phyloP scores from a whole-genome alignment of 92 coral and sea anemone species.

The Scolanthus callimorphus region DNA sequence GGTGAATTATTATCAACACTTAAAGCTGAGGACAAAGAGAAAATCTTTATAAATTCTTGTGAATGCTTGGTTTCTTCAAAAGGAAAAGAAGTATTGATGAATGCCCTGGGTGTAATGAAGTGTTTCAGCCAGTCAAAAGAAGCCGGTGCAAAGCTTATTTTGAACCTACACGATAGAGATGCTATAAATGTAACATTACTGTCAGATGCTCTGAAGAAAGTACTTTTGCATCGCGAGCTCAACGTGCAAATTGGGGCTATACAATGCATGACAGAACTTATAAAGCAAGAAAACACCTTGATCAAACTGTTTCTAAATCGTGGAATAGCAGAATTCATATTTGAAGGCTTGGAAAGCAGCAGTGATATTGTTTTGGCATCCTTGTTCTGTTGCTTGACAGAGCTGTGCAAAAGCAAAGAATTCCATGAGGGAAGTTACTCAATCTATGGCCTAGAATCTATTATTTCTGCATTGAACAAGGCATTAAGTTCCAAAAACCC shows the following conservation, averaged over 20 bases:
- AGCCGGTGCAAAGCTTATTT: neutral
- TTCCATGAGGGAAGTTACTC: conserved; percentile 76
- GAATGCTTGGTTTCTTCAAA: conserved; percentile 56
- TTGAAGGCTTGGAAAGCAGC: conserved; percentile 75
- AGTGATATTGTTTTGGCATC: conserved; percentile 73
- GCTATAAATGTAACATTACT: conserved; percentile 5
- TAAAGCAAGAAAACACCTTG: conserved; percentile 1
- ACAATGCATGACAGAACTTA: conserved; percentile 51
- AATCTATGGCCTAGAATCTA: conserved; percentile 80
- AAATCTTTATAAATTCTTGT: conserved; percentile 59
- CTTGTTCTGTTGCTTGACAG: conserved; percentile 67
- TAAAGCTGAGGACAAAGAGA: conserved; percentile 22
- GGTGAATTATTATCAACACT: conserved; percentile 25
- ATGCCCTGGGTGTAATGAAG: conserved; percentile 70
- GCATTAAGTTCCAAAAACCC: conserved; percentile 64
- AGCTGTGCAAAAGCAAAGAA: conserved; percentile 26
- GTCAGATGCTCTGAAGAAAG: conserved; percentile 69
- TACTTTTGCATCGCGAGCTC: conserved; percentile 56
- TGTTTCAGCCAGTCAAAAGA: conserved; percentile 23
- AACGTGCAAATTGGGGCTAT: conserved; percentile 69
- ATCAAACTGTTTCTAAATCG: conserved; percentile 16
- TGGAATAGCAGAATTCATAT: conserved; percentile 74
- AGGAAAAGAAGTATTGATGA: conserved; percentile 39
- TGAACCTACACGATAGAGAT: neutral
- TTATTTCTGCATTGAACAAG: conserved; percentile 50